Percentiles rank a stretch among this genome's conserved stretches.
These are phyloP conservation scores for Neomorphus geoffroyi DNA, from an alignment of 2,797 vertebrate genomes.

Conservation along the genomic window DNA sequence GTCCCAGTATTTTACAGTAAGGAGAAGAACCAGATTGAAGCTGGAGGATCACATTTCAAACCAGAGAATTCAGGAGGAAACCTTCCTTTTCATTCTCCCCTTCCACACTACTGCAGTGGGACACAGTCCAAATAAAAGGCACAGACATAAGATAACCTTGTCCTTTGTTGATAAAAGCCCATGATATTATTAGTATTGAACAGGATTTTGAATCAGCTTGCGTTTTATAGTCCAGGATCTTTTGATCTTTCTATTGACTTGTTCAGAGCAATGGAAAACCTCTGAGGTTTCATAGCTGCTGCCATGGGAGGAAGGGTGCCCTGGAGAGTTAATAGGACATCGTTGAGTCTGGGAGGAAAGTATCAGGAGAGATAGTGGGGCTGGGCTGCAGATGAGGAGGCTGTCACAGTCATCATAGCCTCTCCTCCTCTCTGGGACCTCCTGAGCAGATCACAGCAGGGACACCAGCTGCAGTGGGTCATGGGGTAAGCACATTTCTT, in stretches of 20 bases:
- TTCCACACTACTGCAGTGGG: neutral
- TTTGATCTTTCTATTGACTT: neutral
- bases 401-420: neutral
- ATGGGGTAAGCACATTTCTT: neutral
- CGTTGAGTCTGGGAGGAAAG: neutral
- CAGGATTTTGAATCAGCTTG: neutral
- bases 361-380: neutral
- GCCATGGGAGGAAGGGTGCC: neutral
- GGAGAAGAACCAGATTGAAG: neutral
- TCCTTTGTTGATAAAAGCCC: neutral
- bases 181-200: neutral
- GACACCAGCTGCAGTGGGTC: neutral
- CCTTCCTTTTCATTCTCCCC: neutral
- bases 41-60: neutral
- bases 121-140: neutral
- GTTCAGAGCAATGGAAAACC: neutral
- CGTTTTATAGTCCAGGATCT: neutral
- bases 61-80: neutral
- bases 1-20: neutral
- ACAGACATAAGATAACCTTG: neutral
- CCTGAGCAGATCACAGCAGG: neutral
- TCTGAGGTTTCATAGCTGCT: neutral
- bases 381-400: neutral
- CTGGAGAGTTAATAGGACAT: neutral
- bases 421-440: neutral